These are phyloP conservation scores for Drosophila limbata DNA, from an alignment of 2,888 invertebrate genomes.

Conservation along the genomic window DNA sequence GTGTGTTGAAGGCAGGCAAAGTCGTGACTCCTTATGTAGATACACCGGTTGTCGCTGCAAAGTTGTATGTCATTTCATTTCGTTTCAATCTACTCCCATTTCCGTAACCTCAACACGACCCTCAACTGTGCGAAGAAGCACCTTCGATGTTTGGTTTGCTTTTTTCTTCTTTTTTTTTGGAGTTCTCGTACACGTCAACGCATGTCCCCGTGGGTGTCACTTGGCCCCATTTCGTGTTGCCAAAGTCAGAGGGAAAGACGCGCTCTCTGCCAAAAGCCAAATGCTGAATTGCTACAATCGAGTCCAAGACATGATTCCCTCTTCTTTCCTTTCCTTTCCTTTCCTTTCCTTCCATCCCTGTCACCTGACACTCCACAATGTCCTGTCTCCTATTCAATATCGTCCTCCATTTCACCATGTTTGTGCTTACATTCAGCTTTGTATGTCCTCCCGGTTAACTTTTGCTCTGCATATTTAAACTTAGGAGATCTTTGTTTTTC, in stretches of 20 bases:
- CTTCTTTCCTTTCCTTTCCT: no score
- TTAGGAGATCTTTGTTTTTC: constrained; percentile 20
- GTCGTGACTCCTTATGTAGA: constrained; percentile 13
- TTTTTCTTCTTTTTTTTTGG: constrained; percentile 35
- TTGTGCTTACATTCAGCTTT: constrained; percentile 65
- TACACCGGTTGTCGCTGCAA: constrained; percentile 27
- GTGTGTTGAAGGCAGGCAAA: constrained; percentile 6
- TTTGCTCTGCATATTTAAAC: constrained; percentile 36
- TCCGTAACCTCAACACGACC: constrained; percentile 44
- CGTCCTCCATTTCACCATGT: constrained; percentile 16
- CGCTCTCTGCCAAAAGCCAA: constrained; percentile 38
- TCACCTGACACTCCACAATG: constrained; percentile 29
- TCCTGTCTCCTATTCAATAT: constrained; percentile 8
- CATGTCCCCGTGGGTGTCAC: constrained; percentile 61
- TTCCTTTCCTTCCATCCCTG: constrained; percentile 8
- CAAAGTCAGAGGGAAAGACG: constrained; percentile 48
- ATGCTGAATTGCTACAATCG: constrained; percentile 49
- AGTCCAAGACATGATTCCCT: constrained; percentile 28
- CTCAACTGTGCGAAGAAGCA: not conserved
- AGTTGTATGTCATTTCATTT: constrained; percentile 66
- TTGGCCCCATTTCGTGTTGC: constrained; percentile 33
- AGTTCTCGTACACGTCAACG: constrained; percentile 65
- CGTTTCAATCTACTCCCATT: constrained; percentile 61
- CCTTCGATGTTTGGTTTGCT: constrained; percentile 34
- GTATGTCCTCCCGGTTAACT: constrained; percentile 53